A percentile compares a stretch with the other conserved stretches of the same genome.
Evolutionary conservation across 1,140 invertebrate genomes (phyloP).

Genomic region (Bombus superbus): DNA sequence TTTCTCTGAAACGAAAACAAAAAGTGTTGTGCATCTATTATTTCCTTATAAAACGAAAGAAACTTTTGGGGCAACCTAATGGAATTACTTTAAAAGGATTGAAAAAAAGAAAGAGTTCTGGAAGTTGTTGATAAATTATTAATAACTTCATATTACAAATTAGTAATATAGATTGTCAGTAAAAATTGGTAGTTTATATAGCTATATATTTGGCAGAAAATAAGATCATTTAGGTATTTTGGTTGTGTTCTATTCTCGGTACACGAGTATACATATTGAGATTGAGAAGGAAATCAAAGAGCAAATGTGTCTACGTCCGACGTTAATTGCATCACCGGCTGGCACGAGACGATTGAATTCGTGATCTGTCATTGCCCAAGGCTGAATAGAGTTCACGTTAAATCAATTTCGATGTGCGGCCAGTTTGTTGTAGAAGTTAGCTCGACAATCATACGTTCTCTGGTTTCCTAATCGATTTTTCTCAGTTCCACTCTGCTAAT

Average conservation of each 20-base stretch:
- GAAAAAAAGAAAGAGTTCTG: not conserved
- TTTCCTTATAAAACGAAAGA: too few species aligned
- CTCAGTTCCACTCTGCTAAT: not conserved
- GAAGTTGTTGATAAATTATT: not conserved
- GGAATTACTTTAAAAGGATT: not conserved
- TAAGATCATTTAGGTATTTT: not conserved
- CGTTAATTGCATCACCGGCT: conserved; percentile 36
- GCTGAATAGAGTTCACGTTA: conserved; percentile 39
- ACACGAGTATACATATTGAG: not conserved
- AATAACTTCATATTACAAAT: not conserved
- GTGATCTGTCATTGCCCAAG: conserved; percentile 36
- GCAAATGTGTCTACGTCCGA: not conserved
- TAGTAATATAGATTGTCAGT: not conserved
- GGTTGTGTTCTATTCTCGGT: not conserved
- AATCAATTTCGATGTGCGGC: conserved; percentile 6
- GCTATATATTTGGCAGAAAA: not conserved
- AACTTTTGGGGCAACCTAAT: too few species aligned
- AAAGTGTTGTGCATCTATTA: too few species aligned
- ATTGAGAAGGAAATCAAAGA: conserved; percentile 27
- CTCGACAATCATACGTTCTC: not conserved
- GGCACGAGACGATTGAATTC: conserved; percentile 42
- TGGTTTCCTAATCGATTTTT: not conserved
- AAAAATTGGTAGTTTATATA: not conserved
- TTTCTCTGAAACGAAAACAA: too few species aligned
- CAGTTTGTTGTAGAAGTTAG: not conserved